These are phyloP conservation scores for Caenorhabditis wallacei DNA, from an alignment of 2,888 invertebrate genomes.

Conservation along the genomic window DNA sequence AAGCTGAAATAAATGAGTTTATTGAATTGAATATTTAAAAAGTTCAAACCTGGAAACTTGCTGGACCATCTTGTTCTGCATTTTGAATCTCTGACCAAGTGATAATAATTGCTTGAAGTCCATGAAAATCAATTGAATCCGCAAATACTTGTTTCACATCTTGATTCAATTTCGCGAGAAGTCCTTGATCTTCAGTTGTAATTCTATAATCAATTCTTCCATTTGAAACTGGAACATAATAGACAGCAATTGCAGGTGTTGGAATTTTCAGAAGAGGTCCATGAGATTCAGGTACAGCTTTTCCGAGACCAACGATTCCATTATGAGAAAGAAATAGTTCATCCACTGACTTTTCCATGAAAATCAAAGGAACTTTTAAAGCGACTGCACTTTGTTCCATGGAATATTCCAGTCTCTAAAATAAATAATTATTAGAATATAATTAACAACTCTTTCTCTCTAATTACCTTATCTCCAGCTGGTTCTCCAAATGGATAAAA, in stretches of 20 bases:
- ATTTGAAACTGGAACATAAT: conserved; percentile 70
- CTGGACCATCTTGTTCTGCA: conserved; percentile 86
- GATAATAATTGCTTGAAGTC: conserved; percentile 89
- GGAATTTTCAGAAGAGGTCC: conserved; percentile 60
- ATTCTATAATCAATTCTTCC: conserved; percentile 75
- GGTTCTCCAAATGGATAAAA: conserved; percentile 52
- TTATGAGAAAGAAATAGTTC: conserved; percentile 77
- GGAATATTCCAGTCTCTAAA: conserved; percentile 65
- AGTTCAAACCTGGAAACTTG: conserved; percentile 85
- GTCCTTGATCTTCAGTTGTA: conserved; percentile 69
- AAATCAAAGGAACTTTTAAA: conserved; percentile 72
- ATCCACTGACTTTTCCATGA: conserved; percentile 70
- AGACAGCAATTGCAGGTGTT: conserved; percentile 74
- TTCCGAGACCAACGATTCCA: conserved; percentile 78
- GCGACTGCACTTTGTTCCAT: conserved; percentile 65
- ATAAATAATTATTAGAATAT: background rate
- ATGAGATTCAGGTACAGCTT: conserved; percentile 53
- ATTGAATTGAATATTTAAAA: conserved; percentile 85
- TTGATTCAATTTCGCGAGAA: conserved; percentile 71
- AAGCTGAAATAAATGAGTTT: conserved; percentile 85
- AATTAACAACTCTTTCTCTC: background rate
- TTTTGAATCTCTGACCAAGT: conserved; percentile 89
- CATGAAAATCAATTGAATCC: conserved; percentile 88
- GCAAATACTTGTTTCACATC: conserved; percentile 89
- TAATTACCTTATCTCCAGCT: conserved; percentile 50